Conservation (phyloP, 2,888 invertebrate genomes). For the Drosophila cracens region DNA sequence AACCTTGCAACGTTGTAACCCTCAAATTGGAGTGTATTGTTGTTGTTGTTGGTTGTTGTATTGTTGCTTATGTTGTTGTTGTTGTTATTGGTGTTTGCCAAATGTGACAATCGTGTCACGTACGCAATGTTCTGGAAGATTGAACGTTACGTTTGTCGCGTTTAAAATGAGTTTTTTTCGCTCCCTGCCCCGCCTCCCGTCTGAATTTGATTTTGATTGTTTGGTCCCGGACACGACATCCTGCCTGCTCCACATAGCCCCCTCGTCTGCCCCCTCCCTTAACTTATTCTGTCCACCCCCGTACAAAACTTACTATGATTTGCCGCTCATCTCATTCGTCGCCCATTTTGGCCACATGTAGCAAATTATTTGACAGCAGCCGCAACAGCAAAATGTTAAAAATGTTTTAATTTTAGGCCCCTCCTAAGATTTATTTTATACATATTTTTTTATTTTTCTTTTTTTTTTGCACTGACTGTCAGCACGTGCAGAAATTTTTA, state of each 20-base stretch:
- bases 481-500: slow-evolving; percentile 58
- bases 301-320: slow-evolving; percentile 43
- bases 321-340: slow-evolving; percentile 53
- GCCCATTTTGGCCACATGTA: slow-evolving; percentile 63
- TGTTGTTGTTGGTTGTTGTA: slow-evolving; percentile 20
- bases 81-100: slow-evolving; percentile 45
- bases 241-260: neutral
- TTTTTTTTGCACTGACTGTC: slow-evolving; percentile 21
- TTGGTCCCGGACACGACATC: slow-evolving; percentile 67
- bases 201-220: slow-evolving; percentile 81
- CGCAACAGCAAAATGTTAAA: slow-evolving; percentile 44
- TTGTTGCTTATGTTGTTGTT: slow-evolving; percentile 6
- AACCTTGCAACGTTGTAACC: slow-evolving; percentile 58
- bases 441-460: neutral
- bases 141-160: slow-evolving; percentile 84
- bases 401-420: slow-evolving; percentile 72
- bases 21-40: slow-evolving; percentile 29
- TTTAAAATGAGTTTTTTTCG: slow-evolving; percentile 80
- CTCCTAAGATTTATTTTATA: slow-evolving; percentile 22
- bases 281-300: too few species aligned
- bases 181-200: neutral
- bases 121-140: slow-evolving; percentile 83
- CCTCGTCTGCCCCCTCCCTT: neutral
- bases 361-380: slow-evolving; percentile 65
- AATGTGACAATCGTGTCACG: slow-evolving; percentile 83